Evolutionary conservation across 2,797 vertebrate species (phyloP).

Genomic region (Micrastur ruficollis): DNA sequence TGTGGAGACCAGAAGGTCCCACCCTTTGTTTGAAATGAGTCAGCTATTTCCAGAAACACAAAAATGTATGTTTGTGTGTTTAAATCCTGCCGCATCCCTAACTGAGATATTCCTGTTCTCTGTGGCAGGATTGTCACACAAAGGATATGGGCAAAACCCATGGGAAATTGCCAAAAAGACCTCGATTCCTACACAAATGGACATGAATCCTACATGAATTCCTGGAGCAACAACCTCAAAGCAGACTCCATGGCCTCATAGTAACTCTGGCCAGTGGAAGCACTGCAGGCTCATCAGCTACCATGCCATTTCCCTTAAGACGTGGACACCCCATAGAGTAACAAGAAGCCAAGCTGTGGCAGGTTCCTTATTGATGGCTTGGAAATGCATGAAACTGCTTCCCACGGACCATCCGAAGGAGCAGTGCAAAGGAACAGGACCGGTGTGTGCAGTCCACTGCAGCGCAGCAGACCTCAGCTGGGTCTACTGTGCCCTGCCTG

Average conservation of each 20-base stretch:
- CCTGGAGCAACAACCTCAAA: background rate
- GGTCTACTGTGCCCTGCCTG: background rate
- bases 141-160: background rate
- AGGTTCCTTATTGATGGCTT: background rate
- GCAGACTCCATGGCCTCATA: background rate
- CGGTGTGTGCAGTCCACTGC: background rate
- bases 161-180: background rate
- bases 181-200: background rate
- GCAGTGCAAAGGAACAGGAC: background rate
- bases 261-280: background rate
- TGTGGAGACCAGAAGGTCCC: background rate
- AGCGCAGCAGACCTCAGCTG: rapidly evolving
- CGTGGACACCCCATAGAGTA: background rate
- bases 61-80: rapidly evolving
- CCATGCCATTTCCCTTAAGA: background rate
- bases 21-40: background rate
- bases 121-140: background rate
- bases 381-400: background rate
- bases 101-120: background rate
- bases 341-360: rapidly evolving
- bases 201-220: too few species aligned
- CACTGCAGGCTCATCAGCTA: background rate
- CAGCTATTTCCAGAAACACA: background rate
- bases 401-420: background rate
- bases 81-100: background rate